Conservation (phyloP, 2,797 vertebrate genomes). For the Rhinogobio ventralis region DNA sequence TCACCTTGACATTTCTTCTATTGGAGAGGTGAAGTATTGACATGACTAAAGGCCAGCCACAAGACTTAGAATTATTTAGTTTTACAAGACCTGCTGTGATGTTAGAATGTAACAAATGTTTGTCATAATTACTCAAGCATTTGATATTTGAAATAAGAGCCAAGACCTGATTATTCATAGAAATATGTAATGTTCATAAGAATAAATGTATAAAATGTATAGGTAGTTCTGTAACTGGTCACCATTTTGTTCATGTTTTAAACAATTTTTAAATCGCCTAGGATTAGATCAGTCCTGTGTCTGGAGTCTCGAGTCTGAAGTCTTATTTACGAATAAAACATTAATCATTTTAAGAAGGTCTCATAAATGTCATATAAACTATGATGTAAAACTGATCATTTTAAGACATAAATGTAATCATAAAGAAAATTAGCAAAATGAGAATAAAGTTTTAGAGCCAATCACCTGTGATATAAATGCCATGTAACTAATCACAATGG, state of each 20-base stretch:
- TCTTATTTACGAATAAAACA: neutral
- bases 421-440: neutral
- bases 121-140: neutral
- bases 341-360: neutral
- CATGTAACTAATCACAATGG: no score
- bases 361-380: neutral
- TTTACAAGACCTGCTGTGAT: neutral
- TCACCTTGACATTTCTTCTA: slow-evolving; percentile 58
- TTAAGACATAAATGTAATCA: neutral
- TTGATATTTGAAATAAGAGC: neutral
- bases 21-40: slow-evolving; percentile 41
- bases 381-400: neutral
- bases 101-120: neutral
- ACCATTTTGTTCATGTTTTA: neutral
- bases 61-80: neutral
- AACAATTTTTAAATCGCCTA: neutral
- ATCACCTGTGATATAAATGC: neutral
- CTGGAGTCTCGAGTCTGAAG: no score
- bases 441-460: neutral
- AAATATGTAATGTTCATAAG: neutral
- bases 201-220: neutral
- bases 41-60: slow-evolving; percentile 8
- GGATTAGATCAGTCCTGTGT: neutral
- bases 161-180: neutral
- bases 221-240: no score